Percentiles rank a stretch among this genome's conserved stretches.
Conservation (phyloP, 2,797 vertebrate species). For the Botia kubotai region DNA sequence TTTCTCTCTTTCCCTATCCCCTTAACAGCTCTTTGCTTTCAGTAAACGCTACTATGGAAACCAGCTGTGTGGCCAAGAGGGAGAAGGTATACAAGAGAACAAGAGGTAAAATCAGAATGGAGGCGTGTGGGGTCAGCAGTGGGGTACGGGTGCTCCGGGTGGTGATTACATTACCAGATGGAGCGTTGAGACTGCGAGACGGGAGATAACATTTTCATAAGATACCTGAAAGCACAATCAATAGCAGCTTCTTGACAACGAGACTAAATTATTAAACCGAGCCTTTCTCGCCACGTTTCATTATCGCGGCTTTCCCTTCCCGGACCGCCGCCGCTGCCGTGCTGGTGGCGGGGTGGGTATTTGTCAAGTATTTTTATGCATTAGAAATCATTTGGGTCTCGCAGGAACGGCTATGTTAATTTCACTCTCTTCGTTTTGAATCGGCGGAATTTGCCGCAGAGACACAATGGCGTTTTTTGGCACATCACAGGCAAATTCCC, state of each 20-base stretch:
- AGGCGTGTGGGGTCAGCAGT: conserved; percentile 64
- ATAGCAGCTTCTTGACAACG: conserved; percentile 83
- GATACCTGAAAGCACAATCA: conserved; percentile 87
- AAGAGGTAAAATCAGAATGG: conserved; percentile 72
- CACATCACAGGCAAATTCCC: conserved; percentile 70
- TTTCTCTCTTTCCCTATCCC: conserved; percentile 53
- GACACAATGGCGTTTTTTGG: conserved; percentile 62
- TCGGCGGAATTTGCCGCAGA: conserved; percentile 62
- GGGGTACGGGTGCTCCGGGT: conserved; percentile 60
- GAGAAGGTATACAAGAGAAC: conserved; percentile 43
- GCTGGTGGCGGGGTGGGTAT: conserved; percentile 65
- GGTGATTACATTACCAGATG: conserved; percentile 85
- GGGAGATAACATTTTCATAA: conserved; percentile 85
- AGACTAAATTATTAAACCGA: conserved; percentile 90
- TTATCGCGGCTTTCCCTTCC: conserved; percentile 82
- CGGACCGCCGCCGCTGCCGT: conserved; percentile 67
- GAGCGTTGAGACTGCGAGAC: conserved; percentile 76
- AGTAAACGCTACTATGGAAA: conserved; percentile 75
- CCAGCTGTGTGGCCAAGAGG: conserved; percentile 65
- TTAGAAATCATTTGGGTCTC: conserved; percentile 69
- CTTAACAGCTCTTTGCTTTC: conserved; percentile 65
- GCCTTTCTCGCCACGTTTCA: conserved; percentile 70
- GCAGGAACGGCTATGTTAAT: conserved; percentile 76
- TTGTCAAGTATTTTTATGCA: conserved; percentile 70
- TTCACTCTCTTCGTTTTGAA: conserved; percentile 68